These are phyloP conservation scores for Oxyruncus cristatus DNA, from an alignment of 2,113 vertebrate genomes.

Conservation along the genomic window DNA sequence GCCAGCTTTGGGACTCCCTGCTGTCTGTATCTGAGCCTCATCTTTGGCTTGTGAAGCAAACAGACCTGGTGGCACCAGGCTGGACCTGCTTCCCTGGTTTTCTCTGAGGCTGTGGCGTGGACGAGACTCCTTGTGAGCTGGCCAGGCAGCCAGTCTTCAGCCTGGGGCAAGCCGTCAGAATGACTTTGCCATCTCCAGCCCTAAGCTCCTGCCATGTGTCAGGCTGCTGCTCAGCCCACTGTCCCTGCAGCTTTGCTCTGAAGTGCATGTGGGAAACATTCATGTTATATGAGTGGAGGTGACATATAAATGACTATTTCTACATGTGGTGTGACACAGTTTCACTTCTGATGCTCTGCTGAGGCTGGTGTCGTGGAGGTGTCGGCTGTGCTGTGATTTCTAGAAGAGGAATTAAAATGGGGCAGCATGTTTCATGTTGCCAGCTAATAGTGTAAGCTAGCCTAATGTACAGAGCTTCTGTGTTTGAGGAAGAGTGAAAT, in stretches of 20 bases:
- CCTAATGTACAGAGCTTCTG: neutral
- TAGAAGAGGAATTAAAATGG: neutral
- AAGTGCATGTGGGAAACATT: neutral
- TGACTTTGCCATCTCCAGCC: neutral
- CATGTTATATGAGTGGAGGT: neutral
- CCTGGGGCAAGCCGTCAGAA: neutral
- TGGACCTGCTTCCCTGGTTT: neutral
- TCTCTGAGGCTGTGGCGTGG: rapidly evolving
- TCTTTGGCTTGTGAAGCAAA: neutral
- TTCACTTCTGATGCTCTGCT: neutral
- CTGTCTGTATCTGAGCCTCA: neutral
- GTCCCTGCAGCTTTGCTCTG: neutral
- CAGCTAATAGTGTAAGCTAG: neutral
- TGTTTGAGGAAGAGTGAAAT: neutral
- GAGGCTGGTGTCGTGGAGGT: neutral
- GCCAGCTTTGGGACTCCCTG: neutral
- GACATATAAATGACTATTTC: neutral
- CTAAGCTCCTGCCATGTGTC: rapidly evolving
- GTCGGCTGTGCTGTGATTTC: neutral
- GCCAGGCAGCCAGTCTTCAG: neutral
- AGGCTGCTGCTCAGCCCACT: rapidly evolving
- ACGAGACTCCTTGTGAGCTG: neutral
- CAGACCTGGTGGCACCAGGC: no score
- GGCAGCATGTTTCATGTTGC: neutral
- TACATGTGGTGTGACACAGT: neutral